Evolutionary conservation across 53 echinoderm and acorn worm genomes (phyloP), one percentile per base, ranked within the genome.

Genomic region (Antedon mediterranea): DNA sequence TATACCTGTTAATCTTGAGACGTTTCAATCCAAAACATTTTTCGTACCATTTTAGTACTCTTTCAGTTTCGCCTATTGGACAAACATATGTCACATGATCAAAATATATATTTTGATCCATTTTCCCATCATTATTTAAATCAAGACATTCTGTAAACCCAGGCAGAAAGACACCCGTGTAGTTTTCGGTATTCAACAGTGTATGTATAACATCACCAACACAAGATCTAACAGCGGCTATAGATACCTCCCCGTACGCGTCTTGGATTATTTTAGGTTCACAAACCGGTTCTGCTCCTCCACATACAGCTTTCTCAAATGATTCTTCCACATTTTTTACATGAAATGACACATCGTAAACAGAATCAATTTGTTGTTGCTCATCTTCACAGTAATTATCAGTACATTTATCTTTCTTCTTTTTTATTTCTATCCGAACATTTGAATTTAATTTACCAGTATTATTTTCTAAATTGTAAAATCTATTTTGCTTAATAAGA

Each of bases 31-130:
- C 97, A 79, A 97, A 87, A 43, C 97, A 92, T 31, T 76, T 79
- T 70, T 92, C 89, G 34, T 97, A 97, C 89, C 89, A 97, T 28
- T 80, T 77, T 44, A 97, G 72, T 30, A 81, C 82, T 28, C 82
- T 72, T 76, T 85, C 78, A n/a, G 89, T 83, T 3, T 85, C 43
- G 20, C 88, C 97, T 9, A 83, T 84, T 43, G 85, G 87, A 57
- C 87, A 86, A 11, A 90, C 97, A 85, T 89, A 87, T 5, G 97
- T 97, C 33, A 95, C 84, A 78, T 97, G 97, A 82, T 97, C 97
- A 82, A 97, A 87, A 74, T 97, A 89, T 23, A 83, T 78, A 0
- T 57, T 8, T 26, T 15, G 14, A 57, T 57, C 23, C 23, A 18
- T 26, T 57, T 8, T 23, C 11, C 3, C 34, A 31, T 43, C 30